These are phyloP conservation scores for Hydropsyche tenuis DNA, from an alignment of 1,140 invertebrate genomes.

Conservation along the genomic window DNA sequence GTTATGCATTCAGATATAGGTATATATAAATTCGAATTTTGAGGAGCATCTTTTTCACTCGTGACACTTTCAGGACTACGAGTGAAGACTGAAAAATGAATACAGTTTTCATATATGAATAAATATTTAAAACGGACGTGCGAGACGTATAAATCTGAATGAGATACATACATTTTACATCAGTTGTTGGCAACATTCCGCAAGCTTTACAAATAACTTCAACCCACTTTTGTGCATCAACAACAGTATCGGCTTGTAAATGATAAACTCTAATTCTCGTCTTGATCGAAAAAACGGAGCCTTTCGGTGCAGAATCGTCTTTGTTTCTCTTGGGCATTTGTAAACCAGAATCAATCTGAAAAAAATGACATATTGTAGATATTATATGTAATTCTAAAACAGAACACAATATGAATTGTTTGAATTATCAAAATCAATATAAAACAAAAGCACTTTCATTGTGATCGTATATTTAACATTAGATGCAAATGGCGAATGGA, in stretches of 20 bases:
- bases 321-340: conserved; percentile 81
- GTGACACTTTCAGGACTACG: not conserved
- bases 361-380: too few relatives aligned
- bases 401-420: too few relatives aligned
- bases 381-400: too few relatives aligned
- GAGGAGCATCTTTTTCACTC: not conserved
- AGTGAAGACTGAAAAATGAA: conserved; percentile 12
- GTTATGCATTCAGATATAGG: conserved; percentile 89
- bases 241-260: conserved; percentile 87
- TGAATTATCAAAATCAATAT: too few relatives aligned
- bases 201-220: conserved; percentile 92
- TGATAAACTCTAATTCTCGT: conserved; percentile 90
- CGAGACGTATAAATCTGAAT: not conserved
- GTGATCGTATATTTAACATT: too few relatives aligned
- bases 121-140: too few relatives aligned
- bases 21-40: conserved; percentile 74
- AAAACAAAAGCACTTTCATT: too few relatives aligned
- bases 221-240: conserved; percentile 95
- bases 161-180: conserved; percentile 63
- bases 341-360: conserved; percentile 83
- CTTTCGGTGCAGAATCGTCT: conserved; percentile 70
- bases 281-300: conserved; percentile 87
- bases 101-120: too few relatives aligned
- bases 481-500: too few relatives aligned
- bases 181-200: conserved; percentile 80